These are phyloP conservation scores for Lichenostomus cassidix DNA, from an alignment of 2,113 vertebrate species.

Conservation along the genomic window DNA sequence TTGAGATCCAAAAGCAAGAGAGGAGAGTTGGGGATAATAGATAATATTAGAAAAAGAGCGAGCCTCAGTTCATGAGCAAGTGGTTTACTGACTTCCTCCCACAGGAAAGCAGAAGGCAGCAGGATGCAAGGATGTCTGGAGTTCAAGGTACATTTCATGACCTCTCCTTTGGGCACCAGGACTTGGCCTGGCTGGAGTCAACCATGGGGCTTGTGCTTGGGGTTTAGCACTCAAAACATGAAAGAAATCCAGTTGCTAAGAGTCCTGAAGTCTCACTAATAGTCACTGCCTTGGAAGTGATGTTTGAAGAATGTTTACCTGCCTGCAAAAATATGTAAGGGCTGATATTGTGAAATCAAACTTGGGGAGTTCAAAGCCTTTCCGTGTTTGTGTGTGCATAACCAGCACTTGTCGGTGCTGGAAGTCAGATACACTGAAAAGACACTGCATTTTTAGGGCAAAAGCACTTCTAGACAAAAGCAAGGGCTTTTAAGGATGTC, in stretches of 20 bases:
- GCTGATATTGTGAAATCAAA: not conserved
- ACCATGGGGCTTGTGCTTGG: not conserved
- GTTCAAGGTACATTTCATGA: not conserved
- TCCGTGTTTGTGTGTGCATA: not conserved
- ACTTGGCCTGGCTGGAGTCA: not conserved
- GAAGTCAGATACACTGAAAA: not conserved
- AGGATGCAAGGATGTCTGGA: not conserved
- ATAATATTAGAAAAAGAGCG: not conserved
- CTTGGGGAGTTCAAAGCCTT: not conserved
- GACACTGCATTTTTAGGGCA: not conserved
- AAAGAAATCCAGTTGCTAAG: not conserved
- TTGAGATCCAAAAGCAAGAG: not conserved
- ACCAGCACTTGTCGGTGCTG: not conserved
- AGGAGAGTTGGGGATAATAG: not conserved
- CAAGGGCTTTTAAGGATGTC: not conserved
- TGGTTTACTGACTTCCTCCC: not conserved
- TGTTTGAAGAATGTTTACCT: not conserved
- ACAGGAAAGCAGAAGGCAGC: conserved; percentile 1
- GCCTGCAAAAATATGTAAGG: not conserved
- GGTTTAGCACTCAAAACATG: not conserved
- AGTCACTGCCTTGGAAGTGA: not conserved
- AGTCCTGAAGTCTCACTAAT: not conserved
- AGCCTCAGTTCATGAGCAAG: not conserved
- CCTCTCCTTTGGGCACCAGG: not conserved
- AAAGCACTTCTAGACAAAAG: conserved; percentile 6